Base-by-base conservation (phyloP, 2,113 vertebrate genomes). In the Ahaetulla prasina region DNA sequence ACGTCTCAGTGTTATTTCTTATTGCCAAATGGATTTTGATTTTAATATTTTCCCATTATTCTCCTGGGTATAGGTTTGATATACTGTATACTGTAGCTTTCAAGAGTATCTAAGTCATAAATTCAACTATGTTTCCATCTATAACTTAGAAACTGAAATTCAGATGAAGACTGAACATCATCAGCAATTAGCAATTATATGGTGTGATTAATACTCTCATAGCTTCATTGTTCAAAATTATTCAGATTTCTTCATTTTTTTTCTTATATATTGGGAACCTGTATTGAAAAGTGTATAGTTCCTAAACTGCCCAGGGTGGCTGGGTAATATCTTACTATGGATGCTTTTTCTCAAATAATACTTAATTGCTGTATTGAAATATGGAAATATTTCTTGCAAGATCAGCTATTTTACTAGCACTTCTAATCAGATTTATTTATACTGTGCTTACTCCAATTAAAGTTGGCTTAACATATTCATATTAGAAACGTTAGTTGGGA, bases 11-110 rank as follows among this genome's bases (percentile, higher is more conserved):
- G 57, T 97, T 95, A 95, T 92, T 94, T 89, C 91, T 92, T 95
- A 92, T 0, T 92, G 96, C 96, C 97, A 98, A 96, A 97, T 96
- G 96, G 95, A 96, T 92, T 96, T 95, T 89, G 92, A 95, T 97
- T 97, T 94, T 94, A 95, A 96, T 96, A 39, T 14, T 68, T 4
- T 96, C 94, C 94, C 95, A 84, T 23, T 93, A 2, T 93, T 57
- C 93, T 97, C 39, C 52, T 96, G 89, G 89, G 92, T 90, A 89
- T 95, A 53, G 87, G 96, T 63, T 94, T 94, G 85, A 27, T 92
- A 95, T 60, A 22, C 30, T 68, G 14, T 68, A 35, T 16, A 35
- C 12, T 94, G 91, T n/a, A 68, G 68, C 89, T 90, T 90, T 30
- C 84, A 94, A 53, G 87, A 91, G 8, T 92, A n/a, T 90, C 92